Conservation (phyloP, 1,140 invertebrate genomes). For the Eumaeus atala region DNA sequence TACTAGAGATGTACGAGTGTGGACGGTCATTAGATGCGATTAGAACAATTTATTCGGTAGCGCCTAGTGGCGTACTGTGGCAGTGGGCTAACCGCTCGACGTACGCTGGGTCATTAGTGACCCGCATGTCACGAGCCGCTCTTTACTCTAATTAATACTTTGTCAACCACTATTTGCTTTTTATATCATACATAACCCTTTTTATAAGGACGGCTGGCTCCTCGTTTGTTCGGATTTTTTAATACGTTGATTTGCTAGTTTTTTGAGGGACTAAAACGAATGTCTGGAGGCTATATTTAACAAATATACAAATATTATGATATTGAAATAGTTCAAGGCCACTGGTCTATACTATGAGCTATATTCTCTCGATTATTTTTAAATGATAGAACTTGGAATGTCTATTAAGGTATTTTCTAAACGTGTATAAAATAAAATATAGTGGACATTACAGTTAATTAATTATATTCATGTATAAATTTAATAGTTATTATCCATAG, state of each 20-base stretch:
- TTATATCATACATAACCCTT: not conserved
- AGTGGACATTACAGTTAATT: too few relatives aligned
- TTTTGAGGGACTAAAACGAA: not conserved
- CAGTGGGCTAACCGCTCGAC: constrained; percentile 13
- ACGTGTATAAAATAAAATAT: too few relatives aligned
- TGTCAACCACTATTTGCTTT: constrained; percentile 3
- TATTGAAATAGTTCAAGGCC: too few relatives aligned
- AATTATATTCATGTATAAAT: too few relatives aligned
- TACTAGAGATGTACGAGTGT: constrained; percentile 17
- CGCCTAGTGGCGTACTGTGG: constrained; percentile 11
- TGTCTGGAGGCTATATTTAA: not conserved
- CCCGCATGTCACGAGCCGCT: constrained; percentile 7
- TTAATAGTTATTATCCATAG: too few relatives aligned
- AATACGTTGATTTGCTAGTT: not conserved
- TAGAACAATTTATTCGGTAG: constrained; percentile 24
- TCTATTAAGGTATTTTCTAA: too few relatives aligned
- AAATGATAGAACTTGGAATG: too few relatives aligned
- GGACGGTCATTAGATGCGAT: constrained; percentile 21
- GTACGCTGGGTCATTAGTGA: constrained; percentile 8
- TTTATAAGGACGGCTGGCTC: not conserved
- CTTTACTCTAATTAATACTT: constrained; percentile 10
- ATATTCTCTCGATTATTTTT: too few relatives aligned
- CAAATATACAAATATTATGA: too few relatives aligned
- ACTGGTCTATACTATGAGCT: too few relatives aligned
- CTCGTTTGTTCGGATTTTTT: too few relatives aligned